phyloP scores from a whole-genome alignment of 1,140 invertebrate species.

The Drosophila pseudoobscura region DNA sequence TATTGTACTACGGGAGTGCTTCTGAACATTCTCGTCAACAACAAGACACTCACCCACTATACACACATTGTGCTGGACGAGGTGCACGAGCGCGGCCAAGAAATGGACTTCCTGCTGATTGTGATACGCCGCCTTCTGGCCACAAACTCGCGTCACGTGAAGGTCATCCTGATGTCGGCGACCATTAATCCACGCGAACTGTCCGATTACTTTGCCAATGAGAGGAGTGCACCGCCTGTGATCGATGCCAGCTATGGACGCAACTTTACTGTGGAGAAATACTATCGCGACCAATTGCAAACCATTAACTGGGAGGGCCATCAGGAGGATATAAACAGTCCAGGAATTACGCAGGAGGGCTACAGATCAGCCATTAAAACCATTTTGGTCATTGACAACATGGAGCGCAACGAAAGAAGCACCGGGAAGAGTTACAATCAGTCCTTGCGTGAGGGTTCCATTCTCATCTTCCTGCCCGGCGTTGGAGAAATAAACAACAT shows the following conservation, averaged over 20 bases:
- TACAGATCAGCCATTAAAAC: constrained; percentile 87
- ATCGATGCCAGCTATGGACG: constrained; percentile 85
- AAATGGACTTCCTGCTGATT: constrained; percentile 95
- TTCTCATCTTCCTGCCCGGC: constrained; percentile 95
- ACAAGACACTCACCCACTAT: constrained; percentile 86
- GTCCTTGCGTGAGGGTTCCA: constrained; percentile 85
- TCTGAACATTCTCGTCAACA: constrained; percentile 89
- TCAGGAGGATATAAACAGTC: constrained; percentile 84
- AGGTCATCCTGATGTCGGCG: constrained; percentile 94
- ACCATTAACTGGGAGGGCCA: constrained; percentile 52
- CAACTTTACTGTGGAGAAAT: constrained; percentile 85
- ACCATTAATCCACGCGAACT: constrained; percentile 90
- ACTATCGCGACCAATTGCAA: constrained; percentile 88
- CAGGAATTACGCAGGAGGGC: constrained; percentile 84
- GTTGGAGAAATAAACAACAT: constrained; percentile 90
- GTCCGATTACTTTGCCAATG: constrained; percentile 88
- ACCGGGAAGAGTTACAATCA: constrained; percentile 39
- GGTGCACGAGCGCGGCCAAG: constrained; percentile 97
- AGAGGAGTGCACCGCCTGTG: constrained; percentile 85
- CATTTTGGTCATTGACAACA: constrained; percentile 88
- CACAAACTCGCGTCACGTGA: constrained; percentile 88
- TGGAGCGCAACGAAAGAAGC: constrained; percentile 84
- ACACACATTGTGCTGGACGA: constrained; percentile 98
- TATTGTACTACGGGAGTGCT: constrained; percentile 94
- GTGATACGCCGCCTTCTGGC: constrained; percentile 92